Evolutionary conservation across 2,888 invertebrate species (phyloP).

Genomic region (Lissonota sp.): DNA sequence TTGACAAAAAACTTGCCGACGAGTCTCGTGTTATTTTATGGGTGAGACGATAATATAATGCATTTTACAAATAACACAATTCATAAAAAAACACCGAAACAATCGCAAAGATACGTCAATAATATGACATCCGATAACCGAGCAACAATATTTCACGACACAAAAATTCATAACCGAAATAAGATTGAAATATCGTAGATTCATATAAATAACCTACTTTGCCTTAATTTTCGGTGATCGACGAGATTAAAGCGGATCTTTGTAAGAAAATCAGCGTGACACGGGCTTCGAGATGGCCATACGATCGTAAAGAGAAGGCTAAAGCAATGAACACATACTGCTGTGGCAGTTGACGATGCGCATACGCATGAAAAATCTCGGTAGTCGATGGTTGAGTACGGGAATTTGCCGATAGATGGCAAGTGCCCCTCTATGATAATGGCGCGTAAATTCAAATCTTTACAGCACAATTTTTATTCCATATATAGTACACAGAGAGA

Average conservation of each 20-base stretch:
- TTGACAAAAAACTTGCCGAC: background rate
- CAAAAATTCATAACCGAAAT: conserved; percentile 49
- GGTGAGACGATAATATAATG: conserved; percentile 3
- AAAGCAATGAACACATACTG: conserved; percentile 40
- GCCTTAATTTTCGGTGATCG: conserved; percentile 59
- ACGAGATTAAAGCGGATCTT: conserved; percentile 73
- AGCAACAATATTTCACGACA: background rate
- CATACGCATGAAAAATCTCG: background rate
- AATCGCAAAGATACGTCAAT: conserved; percentile 40
- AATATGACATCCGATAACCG: conserved; percentile 45
- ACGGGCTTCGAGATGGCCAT: conserved; percentile 62
- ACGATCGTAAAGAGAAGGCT: conserved; percentile 64
- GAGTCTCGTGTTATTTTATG: background rate
- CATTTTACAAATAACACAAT: conserved; percentile 19
- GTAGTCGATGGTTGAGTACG: background rate
- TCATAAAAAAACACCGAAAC: conserved; percentile 36
- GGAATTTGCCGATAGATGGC: too few relatives aligned
- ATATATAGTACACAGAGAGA: conserved; percentile 73
- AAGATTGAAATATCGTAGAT: conserved; percentile 48
- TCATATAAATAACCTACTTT: conserved; percentile 65
- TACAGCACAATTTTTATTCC: conserved; percentile 73
- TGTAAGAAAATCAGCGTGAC: conserved; percentile 51
- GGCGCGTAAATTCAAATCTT: conserved; percentile 2
- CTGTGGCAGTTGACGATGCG: background rate
- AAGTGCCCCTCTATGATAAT: too few relatives aligned